Evolutionary conservation across 2,797 vertebrate species (phyloP), one percentile per base, ranked within the genome.

Genomic region (Melanotaenia boesemani): DNA sequence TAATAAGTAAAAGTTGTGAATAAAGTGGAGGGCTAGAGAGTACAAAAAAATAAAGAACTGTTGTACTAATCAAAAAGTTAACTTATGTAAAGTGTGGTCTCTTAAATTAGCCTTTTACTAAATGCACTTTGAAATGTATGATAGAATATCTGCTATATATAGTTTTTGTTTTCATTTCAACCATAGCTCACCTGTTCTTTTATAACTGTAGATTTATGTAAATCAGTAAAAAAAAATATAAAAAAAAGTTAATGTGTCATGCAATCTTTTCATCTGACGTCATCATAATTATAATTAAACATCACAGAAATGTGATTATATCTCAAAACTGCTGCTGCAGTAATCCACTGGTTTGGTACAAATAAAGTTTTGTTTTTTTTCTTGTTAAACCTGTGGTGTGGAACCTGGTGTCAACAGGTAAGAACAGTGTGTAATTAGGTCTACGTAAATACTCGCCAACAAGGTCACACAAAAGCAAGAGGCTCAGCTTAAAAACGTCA

Each of bases 51-150:
- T 20, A 30, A 57, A 34, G 20, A 70, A 84, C 52, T 81, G 83
- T 90, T 80, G 74, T 89, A 91, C 81, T 91, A 90, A 89, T 90
- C 86, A 81, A 75, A 76, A 87, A 67, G 63, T 86, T 92, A 87
- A 89, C 70, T 91, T 87, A 88, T 89, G 84, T 92, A 70, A 90
- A 79, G 79, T 92, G 87, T 86, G 93, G 93, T 94, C 89, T 95
- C 70, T 83, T 87, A 80, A 90, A 76, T 92, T 87, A 90, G 84
- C 84, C 90, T 93, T 92, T 93, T 91, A 92, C 92, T 94, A 92
- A 94, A 93, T 94, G 93, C 90, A 97, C 96, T 97, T 97, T 97
- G 93, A 95, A 95, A 95, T 93, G 88, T 93, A 91, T 89, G 74
- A 88, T 91, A 90, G 80, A 81, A 52, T 81, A 83, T 93, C 81